Base-by-base conservation (phyloP, 37 sponge, comb jelly and placozoan genomes). In the Halisarca cf. caerulea region DNA sequence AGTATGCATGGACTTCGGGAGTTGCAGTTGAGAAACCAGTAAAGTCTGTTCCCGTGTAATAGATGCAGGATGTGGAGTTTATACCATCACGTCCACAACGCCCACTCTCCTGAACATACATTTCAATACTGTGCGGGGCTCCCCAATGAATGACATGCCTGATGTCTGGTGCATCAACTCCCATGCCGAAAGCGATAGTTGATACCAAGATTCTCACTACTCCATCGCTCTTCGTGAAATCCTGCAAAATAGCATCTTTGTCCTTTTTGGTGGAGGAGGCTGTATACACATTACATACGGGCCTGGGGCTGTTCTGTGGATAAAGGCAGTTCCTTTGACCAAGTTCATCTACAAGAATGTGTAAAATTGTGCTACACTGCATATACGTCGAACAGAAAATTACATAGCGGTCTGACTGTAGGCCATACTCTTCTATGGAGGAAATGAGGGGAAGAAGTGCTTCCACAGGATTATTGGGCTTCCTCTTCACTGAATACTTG, bases 71-170 rank as follows among this genome's bases (percentile, higher is more conserved):
- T 27, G 60, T 59, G 23, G 60, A 59, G 3, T 59, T 59, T 3
- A 59, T n/a, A n/a, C 60, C 60, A 59, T 59, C 60, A 59, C 60
- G 60, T 59, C 60, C 60, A 59, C 60, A 59, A 59, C 60, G 60
- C 3, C 60, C 60, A 59, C 25, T 27, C 25, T 59, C 60, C 25
- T 59, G 60, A 59, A 59, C 60, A 59, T 59, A 59, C 60, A 59
- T 59, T 59, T 59, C 60, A 6, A 59, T 59, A 3, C 25, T 59
- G 9, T 59, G 60, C 25, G 60, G 60, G 3, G 60, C 60, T 59
- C 60, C 60, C 60, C 60, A 59, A 59, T 59, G 60, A 6, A 59
- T 59, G 25, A 59, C 60, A 59, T 59, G 60, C 25, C 60, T n/a
- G 7, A 59, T 59, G 60, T 59, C 60, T 27, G n/a, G n/a, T n/a